Evolutionary conservation across 2,113 vertebrate species (phyloP).

Genomic region (Pampusana beccarii): DNA sequence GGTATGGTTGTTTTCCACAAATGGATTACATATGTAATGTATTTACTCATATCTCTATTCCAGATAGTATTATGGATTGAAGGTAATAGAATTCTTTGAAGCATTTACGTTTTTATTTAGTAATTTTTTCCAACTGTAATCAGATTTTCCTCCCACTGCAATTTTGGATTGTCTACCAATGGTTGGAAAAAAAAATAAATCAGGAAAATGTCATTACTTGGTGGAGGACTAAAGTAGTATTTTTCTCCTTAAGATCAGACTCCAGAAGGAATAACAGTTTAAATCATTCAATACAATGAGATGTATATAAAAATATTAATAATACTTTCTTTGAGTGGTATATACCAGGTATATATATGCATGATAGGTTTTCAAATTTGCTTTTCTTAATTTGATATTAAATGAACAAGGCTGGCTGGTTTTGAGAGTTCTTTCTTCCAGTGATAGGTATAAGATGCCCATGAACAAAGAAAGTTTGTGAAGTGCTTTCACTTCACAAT

Average conservation of each 20-base stretch:
- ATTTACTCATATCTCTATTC: background rate
- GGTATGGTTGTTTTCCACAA: slow-evolving; percentile 21
- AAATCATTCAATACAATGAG: background rate
- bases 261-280: background rate
- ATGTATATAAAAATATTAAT: background rate
- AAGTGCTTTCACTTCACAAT: background rate
- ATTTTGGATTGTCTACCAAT: background rate
- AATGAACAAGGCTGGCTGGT: background rate
- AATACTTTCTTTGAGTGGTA: background rate
- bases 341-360: background rate
- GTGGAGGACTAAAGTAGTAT: background rate
- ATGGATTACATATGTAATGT: slow-evolving; percentile 7
- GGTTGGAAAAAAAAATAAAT: background rate
- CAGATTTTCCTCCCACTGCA: background rate
- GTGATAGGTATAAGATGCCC: background rate
- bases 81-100: slow-evolving; percentile 48
- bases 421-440: background rate
- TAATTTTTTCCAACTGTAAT: background rate
- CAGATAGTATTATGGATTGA: background rate
- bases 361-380: background rate
- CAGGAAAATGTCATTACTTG: background rate
- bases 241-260: background rate
- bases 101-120: background rate
- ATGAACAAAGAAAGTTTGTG: slow-evolving; percentile 30
- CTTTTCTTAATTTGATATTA: background rate